Base-by-base conservation (phyloP, 2,113 vertebrate species). In the Marcusenius ussheri region DNA sequence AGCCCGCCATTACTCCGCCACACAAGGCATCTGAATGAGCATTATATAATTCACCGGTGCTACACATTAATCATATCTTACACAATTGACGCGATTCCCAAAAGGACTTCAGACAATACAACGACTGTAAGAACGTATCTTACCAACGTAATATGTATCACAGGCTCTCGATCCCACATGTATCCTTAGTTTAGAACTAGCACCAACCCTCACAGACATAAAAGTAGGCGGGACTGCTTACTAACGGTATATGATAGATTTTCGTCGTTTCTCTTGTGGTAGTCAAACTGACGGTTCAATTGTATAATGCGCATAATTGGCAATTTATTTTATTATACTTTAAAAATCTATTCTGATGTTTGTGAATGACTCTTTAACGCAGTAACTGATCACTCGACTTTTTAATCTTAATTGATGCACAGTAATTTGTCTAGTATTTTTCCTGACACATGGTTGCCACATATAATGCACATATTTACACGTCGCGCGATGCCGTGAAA, bases 1-100 rank as follows among this genome's bases (percentile, higher is more conserved):
- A 90, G 86, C 77, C 90, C 90, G 90, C 90, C 90, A 90, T 88
- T 88, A 90, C 74, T 88, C 35, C 74, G 70, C 70, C 15, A 49
- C 17, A 19, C 49, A 74, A 35, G 66, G 13, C 27, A 35, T 74
- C 2, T 74, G 9, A 74, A 88, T 39, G 46, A 80, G 49, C 66
- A 47, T 49, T 19, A 19, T 45, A 39, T 21, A 77, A 15, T 62
- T 21, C 45, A 51, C 31, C 46, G 45, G 3, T 51, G 51, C 13
- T 35, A n/a, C 21, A 47, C 27, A 9, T 77, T 77, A 21, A 24
- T 50, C 27, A 77, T 35, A 21, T 9, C 15, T 77, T 10, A 7
- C 15, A 31, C 46, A 49, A 83, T 4, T 9, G 27, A 58, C 27
- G 49, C 19, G 17, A 83, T 83, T 83, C 5, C 39, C 42, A 46